Base-by-base conservation (phyloP, 2,888 invertebrate genomes). In the Chalcosyrphus nemorum region DNA sequence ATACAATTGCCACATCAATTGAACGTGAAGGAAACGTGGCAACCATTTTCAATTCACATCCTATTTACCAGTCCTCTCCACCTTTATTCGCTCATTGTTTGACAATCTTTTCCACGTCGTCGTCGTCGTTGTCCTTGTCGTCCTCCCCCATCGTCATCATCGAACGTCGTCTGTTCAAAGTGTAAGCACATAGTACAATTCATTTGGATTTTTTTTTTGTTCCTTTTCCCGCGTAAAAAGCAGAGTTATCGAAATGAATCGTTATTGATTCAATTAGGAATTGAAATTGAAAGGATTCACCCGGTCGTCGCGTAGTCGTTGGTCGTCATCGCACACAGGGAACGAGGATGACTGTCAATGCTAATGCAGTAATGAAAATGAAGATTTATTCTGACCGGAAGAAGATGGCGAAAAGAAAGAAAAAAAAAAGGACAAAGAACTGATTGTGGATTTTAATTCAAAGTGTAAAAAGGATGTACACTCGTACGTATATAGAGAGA, bases 241-340 rank as follows among this genome's bases (percentile, higher is more conserved):
- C 65, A 50, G 35, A 70, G 77, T 82, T 72, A 77, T 82, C 77
- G 72, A 78, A 84, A 84, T 78, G 78, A 84, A 78, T 78, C 78
- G 78, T 84, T 80, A 78, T 78, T 70, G 84, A 84, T 78, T 84
- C 74, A 84, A 84, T 84, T 78, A 63, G 63, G 57, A 74, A 84
- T 78, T 54, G 70, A 70, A 77, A 78, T 84, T 84, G 84, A 70
- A 84, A 80, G 82, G 74, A 84, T 84, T 84, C 78, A 65, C 32
- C 61, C 61, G 32, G 43, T 65, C 24, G 11, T 41, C 54, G 29
- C 38, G 4, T 52, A 29, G 59, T 54, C 29, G 56, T 52, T 35
- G 6, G 54, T 47, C 63, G 45, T 35, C 75, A 52, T 59, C 50
- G 29, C 35, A 50, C n/a, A 17, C n/a, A 21, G 45, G 41, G 11